phyloP scores from a whole-genome alignment of 2,113 vertebrate species.

The Butastur rufipennis region DNA sequence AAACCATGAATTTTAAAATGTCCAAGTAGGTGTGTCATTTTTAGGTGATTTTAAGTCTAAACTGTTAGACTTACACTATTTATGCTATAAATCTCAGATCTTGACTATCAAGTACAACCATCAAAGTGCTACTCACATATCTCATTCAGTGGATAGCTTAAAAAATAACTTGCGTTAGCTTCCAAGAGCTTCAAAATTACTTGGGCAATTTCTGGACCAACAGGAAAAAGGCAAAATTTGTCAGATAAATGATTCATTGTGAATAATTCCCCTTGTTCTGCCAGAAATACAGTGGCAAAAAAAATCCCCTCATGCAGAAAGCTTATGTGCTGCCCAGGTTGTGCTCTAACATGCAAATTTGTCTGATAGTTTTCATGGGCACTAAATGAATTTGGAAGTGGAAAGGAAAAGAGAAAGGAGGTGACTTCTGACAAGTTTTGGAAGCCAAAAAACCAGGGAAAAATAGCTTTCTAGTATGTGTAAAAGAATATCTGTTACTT shows the following conservation, averaged over 20 bases:
- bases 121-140: neutral
- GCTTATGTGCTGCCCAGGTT: neutral
- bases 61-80: neutral
- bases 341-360: neutral
- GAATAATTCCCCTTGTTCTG: neutral
- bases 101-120: neutral
- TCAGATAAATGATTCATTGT: neutral
- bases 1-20: neutral
- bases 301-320: neutral
- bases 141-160: neutral
- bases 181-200: slow-evolving; percentile 1
- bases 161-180: neutral
- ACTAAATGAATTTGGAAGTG: neutral
- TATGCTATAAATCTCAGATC: neutral
- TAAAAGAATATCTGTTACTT: neutral
- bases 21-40: neutral
- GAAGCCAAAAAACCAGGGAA: neutral
- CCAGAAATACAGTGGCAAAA: neutral
- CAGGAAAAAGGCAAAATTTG: neutral
- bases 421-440: neutral
- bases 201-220: neutral
- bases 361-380: neutral
- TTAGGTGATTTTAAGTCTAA: neutral
- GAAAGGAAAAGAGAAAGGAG: neutral
- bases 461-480: neutral